A percentile compares a stretch with the other conserved stretches of the same genome.
Evolutionary conservation across 2,797 vertebrate genomes (phyloP).

Genomic region (Hippocampus kuda): DNA sequence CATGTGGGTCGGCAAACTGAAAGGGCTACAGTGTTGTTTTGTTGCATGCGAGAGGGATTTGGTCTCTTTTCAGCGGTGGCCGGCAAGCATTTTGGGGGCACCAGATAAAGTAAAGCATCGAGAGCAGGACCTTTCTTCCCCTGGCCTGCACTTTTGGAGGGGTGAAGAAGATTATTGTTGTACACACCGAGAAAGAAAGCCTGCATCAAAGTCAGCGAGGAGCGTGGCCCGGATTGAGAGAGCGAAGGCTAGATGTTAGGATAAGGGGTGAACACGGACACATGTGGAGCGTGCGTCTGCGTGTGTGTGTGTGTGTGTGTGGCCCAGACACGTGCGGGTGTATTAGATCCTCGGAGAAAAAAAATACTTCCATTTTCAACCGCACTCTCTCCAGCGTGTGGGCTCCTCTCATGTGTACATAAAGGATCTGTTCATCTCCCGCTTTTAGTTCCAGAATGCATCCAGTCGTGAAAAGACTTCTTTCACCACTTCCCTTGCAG

Average conservation of each 20-base stretch:
- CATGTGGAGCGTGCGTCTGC: conserved; percentile 46
- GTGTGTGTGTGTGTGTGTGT: conserved; percentile 26
- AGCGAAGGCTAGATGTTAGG: conserved; percentile 50
- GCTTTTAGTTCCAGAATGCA: conserved; percentile 26
- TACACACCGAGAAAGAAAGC: conserved; percentile 50
- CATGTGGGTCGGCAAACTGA: conserved; percentile 67
- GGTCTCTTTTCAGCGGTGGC: conserved; percentile 68
- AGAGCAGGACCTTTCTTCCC: conserved; percentile 59
- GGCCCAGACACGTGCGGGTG: conserved; percentile 64
- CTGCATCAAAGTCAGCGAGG: conserved; percentile 56
- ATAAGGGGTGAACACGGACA: conserved; percentile 43
- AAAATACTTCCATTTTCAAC: conserved; percentile 51
- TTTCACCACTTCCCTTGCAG: conserved; percentile 47
- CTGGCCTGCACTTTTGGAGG: conserved; percentile 56
- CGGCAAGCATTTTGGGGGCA: conserved; percentile 63
- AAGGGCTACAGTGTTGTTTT: conserved; percentile 78
- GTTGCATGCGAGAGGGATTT: conserved; percentile 64
- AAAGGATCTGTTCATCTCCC: conserved; percentile 62
- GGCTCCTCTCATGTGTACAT: conserved; percentile 64
- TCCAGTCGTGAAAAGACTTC: conserved; percentile 60
- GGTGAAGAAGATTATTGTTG: conserved; percentile 72
- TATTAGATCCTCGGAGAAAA: conserved; percentile 54
- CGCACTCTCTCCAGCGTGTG: conserved; percentile 50
- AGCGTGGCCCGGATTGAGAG: conserved; percentile 56
- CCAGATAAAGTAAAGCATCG: conserved; percentile 58